phyloP scores from a whole-genome alignment of 2,888 invertebrate species.

The Melanchra persicariae region DNA sequence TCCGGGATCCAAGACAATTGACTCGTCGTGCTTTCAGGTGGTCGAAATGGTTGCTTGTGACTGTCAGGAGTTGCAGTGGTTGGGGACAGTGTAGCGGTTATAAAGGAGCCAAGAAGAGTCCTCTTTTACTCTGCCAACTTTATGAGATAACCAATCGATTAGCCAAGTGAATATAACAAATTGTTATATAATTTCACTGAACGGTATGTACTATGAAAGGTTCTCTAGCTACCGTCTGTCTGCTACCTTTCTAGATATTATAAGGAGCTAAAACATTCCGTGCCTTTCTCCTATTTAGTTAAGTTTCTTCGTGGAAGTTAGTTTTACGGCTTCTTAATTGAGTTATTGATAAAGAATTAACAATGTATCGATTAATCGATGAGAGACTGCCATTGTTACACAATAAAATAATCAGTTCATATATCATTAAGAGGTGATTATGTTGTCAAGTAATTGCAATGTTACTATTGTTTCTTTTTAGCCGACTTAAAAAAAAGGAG shows the following conservation, averaged over 20 bases:
- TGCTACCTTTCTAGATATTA: constrained; percentile 35
- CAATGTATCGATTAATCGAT: constrained; percentile 39
- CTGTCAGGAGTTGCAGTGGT: neutral
- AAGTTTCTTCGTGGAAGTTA: constrained; percentile 18
- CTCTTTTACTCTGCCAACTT: neutral
- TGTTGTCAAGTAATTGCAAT: constrained; percentile 66
- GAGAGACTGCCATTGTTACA: constrained; percentile 49
- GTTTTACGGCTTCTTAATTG: constrained; percentile 45
- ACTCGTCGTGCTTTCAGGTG: neutral
- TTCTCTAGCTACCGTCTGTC: neutral
- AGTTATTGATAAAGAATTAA: constrained; percentile 34
- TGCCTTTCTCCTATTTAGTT: constrained; percentile 26
- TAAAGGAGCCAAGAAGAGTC: neutral
- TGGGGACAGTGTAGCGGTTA: neutral
- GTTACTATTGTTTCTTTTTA: constrained; percentile 68
- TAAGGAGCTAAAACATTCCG: constrained; percentile 7
- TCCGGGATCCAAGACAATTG: neutral
- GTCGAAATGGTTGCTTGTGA: neutral
- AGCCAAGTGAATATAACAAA: constrained; percentile 15
- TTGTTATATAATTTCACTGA: constrained; percentile 12
- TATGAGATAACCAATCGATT: neutral
- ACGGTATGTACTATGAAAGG: neutral
- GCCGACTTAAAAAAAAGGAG: too few relatives aligned
- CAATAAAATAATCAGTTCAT: constrained; percentile 48
- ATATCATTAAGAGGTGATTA: constrained; percentile 66